A percentile compares a stretch with the other conserved stretches of the same genome.
Evolutionary conservation across 1,140 invertebrate species (phyloP).

Genomic region (Diprion similis): DNA sequence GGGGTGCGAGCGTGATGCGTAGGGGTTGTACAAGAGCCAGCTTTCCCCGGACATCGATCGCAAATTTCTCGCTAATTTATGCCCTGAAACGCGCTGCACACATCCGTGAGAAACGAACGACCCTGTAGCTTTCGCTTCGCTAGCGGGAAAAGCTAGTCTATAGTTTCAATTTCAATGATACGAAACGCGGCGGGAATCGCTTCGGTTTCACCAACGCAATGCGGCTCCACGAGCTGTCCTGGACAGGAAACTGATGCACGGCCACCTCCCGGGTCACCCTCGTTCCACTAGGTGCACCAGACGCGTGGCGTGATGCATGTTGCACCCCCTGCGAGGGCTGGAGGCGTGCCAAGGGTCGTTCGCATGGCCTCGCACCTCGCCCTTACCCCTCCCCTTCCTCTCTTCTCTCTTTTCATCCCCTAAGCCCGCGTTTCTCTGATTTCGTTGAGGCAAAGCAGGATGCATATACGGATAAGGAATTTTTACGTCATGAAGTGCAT

Average conservation of each 20-base stretch:
- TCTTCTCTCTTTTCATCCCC: neutral
- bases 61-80: neutral
- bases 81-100: neutral
- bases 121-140: neutral
- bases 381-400: neutral
- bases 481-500: neutral
- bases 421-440: neutral
- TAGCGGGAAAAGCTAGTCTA: neutral
- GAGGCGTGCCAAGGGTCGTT: constrained; percentile 13
- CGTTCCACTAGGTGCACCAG: constrained; percentile 11
- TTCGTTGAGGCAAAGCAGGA: neutral
- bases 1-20: too few relatives aligned
- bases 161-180: constrained; percentile 1
- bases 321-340: constrained; percentile 1
- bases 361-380: neutral
- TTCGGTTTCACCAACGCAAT: neutral
- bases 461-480: neutral
- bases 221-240: neutral
- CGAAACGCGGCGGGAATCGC: neutral
- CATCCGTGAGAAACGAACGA: neutral
- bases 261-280: neutral
- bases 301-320: constrained; percentile 15
- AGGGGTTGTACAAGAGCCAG: too few relatives aligned
- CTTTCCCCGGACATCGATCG: too few relatives aligned
- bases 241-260: constrained; percentile 16